Percentiles rank a stretch among this genome's conserved stretches.
Conservation (phyloP, 1,140 invertebrate genomes). For the Nephila pilipes region DNA sequence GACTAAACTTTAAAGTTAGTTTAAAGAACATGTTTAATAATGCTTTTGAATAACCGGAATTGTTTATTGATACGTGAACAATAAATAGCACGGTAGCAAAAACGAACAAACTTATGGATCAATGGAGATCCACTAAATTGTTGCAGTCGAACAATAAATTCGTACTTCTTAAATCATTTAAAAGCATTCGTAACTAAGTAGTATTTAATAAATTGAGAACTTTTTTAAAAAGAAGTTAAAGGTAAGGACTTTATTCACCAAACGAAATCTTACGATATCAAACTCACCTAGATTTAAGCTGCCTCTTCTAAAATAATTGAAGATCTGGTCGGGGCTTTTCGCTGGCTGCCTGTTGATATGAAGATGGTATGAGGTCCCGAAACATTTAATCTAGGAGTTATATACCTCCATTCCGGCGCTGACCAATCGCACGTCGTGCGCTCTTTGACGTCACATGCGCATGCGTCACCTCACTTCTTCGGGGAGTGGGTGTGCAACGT, state of each 20-base stretch:
- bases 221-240: too few relatives aligned
- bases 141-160: too few relatives aligned
- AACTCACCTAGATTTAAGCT: conserved; percentile 2
- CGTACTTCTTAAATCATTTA: too few relatives aligned
- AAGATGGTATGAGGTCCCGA: not conserved
- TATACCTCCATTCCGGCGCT: conserved; percentile 39
- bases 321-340: not conserved
- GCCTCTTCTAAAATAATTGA: not conserved
- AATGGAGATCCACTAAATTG: too few relatives aligned
- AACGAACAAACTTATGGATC: too few relatives aligned
- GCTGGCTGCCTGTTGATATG: conserved; percentile 52
- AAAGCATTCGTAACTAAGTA: not conserved
- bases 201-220: not conserved
- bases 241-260: not conserved
- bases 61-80: too few relatives aligned
- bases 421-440: conserved; percentile 58
- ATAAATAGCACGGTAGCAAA: too few relatives aligned
- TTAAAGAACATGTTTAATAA: too few relatives aligned
- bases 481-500: conserved; percentile 39
- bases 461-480: not conserved
- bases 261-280: not conserved
- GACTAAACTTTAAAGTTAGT: too few relatives aligned
- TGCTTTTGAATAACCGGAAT: too few relatives aligned
- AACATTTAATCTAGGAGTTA: conserved; percentile 64
- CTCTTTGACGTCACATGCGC: conserved; percentile 33